Base-by-base conservation (phyloP, 2,888 invertebrate species). In the Lampropteryx suffumata region DNA sequence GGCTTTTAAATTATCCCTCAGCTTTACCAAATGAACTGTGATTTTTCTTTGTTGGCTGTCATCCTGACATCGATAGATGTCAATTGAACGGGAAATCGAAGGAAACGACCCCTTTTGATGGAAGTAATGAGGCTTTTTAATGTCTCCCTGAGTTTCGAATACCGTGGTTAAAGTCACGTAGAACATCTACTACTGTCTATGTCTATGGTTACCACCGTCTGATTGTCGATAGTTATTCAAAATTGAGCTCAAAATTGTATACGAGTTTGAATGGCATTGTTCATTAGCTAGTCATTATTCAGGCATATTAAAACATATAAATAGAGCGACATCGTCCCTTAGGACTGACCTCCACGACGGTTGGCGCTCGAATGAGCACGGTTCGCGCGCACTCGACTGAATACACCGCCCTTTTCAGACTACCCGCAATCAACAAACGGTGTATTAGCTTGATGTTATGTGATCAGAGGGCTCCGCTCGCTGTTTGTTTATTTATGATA, bases 1-100 rank as follows among this genome's bases (percentile, higher is more conserved):
- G 65, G 65, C 65, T 63, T 72, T 64, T 65, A 67, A 70, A 69
- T 64, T 65, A 56, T 64, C 66, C 65, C 60, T 63, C 62, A 57
- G 50, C 57, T 64, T 52, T 57, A 47, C 45, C 59, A 73, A 78
- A 76, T 72, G 69, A 71, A 69, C 72, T 69, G 67, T 70, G 69
- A 71, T 71, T 73, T 72, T 62, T 67, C 71, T 72, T 71, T 82
- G 80, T 80, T 74, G 72, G 64, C 51, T 66, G 77, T 77, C 71
- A 67, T 76, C 75, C 50, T 66, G 77, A 78, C 71, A 67, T 76
- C 75, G 72, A 79, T 79, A 62, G 78, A 79, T 77, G 79, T 79
- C 79, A 79, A 77, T 81, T 78, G 73, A 76, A 71, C 66, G 70
- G 67, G 70, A 75, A 73, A 74, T 69, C 62, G 65, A 65, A 73